These are phyloP conservation scores for Cochlearius cochlearius DNA, from an alignment of 2,113 vertebrate genomes.

Conservation along the genomic window DNA sequence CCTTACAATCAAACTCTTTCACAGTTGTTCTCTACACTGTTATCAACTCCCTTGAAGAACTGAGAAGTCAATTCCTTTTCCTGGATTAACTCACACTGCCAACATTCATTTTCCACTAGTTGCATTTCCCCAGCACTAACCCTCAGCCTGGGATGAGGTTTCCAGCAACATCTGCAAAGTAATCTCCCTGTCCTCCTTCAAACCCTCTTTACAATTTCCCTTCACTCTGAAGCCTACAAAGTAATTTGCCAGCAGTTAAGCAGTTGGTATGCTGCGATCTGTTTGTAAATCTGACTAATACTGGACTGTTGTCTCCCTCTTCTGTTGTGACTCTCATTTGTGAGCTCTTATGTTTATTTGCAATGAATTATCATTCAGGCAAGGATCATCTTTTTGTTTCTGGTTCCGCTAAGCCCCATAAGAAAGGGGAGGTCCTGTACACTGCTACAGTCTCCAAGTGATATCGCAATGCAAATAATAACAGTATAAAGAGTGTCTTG, in stretches of 20 bases:
- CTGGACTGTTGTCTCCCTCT: not conserved
- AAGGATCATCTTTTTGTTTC: not conserved
- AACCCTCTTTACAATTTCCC: not conserved
- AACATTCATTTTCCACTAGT: not conserved
- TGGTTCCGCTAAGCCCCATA: not conserved
- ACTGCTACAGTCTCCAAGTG: not conserved
- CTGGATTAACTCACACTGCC: not conserved
- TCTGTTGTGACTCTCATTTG: not conserved
- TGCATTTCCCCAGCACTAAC: not conserved
- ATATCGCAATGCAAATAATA: not conserved
- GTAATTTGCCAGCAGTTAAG: not conserved
- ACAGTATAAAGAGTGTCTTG: not conserved
- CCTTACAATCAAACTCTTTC: not conserved
- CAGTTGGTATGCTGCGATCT: not conserved
- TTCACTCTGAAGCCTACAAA: not conserved
- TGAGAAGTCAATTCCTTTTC: not conserved
- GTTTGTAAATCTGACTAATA: not conserved
- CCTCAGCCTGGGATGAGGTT: not conserved
- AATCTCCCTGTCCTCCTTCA: not conserved
- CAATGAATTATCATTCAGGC: not conserved
- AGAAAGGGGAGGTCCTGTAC: not conserved
- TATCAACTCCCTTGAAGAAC: not conserved
- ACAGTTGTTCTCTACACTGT: not conserved
- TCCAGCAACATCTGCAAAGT: not conserved
- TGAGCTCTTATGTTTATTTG: not conserved